phyloP scores from a whole-genome alignment of 2,113 vertebrate species.

The Rhipidura dahli region DNA sequence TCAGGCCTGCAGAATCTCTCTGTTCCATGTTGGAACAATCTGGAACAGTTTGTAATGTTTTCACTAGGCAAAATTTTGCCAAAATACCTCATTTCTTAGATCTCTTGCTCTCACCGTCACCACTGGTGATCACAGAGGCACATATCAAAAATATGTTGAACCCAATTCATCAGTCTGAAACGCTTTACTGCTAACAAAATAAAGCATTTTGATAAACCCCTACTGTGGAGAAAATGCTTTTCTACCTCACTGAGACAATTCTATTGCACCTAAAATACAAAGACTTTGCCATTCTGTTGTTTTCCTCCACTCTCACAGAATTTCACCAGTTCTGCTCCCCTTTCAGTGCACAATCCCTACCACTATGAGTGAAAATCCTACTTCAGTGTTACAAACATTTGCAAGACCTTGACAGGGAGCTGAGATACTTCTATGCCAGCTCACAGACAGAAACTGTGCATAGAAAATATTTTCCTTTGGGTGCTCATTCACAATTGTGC shows the following conservation, averaged over 20 bases:
- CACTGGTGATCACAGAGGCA: not conserved
- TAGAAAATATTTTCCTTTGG: not conserved
- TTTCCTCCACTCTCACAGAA: not conserved
- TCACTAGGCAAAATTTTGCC: not conserved
- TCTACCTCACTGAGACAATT: not conserved
- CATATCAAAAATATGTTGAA: not conserved
- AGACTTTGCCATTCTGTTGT: not conserved
- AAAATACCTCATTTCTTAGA: not conserved
- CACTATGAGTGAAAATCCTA: not conserved
- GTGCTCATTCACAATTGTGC: not conserved
- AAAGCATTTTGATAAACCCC: not conserved
- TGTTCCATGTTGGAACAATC: not conserved
- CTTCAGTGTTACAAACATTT: not conserved
- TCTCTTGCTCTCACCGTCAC: not conserved
- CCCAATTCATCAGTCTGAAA: not conserved
- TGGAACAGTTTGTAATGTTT: slow-evolving; percentile 21
- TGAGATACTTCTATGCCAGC: not conserved
- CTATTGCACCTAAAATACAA: not conserved
- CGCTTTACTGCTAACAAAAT: not conserved
- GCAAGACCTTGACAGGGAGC: not conserved
- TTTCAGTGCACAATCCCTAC: not conserved
- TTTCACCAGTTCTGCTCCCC: not conserved
- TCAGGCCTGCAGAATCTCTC: not conserved
- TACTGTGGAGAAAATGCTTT: not conserved
- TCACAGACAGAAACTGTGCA: not conserved